Percentiles rank a stretch among this genome's conserved stretches.
Conservation (phyloP, 2,888 invertebrate genomes). For the Drosophila limbata region DNA sequence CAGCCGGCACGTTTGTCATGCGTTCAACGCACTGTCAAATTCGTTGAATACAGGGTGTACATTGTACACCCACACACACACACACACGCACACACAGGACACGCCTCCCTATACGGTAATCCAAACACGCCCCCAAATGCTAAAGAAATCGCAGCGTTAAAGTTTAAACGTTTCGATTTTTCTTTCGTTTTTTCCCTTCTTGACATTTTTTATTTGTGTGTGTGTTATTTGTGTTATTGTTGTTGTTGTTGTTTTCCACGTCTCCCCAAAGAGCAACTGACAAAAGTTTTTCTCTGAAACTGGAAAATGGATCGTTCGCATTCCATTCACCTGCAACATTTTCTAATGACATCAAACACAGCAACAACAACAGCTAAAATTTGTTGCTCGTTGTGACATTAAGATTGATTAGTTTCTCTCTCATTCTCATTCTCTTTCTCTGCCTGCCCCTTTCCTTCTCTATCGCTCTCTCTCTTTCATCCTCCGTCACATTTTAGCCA, state of each 20-base stretch:
- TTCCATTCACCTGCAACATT: conserved; percentile 78
- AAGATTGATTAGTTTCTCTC: conserved; percentile 75
- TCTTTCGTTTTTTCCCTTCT: conserved; percentile 24
- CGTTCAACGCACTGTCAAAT: conserved; percentile 74
- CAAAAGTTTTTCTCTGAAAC: conserved; percentile 51
- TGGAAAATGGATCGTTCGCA: conserved; percentile 70
- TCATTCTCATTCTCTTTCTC: background rate
- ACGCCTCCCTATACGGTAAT: conserved; percentile 37
- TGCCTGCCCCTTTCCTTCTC: background rate
- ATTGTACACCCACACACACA: conserved; percentile 10
- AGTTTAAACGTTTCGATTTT: conserved; percentile 66
- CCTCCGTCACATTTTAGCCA: background rate
- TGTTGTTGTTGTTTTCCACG: conserved; percentile 24
- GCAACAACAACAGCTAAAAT: conserved; percentile 59
- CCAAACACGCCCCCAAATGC: conserved; percentile 41
- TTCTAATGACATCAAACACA: conserved; percentile 75
- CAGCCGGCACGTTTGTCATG: conserved; percentile 69
- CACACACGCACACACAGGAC: conserved; percentile 11
- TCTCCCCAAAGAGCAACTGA: conserved; percentile 39
- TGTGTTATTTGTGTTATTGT: conserved; percentile 1
- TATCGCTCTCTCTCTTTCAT: background rate
- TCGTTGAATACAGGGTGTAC: conserved; percentile 52
- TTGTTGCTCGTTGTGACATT: conserved; percentile 73
- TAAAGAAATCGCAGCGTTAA: conserved; percentile 64
- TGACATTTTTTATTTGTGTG: background rate